Evolutionary conservation across 1,140 invertebrate species (phyloP).

Genomic region (Zaprionus lachaisei): DNA sequence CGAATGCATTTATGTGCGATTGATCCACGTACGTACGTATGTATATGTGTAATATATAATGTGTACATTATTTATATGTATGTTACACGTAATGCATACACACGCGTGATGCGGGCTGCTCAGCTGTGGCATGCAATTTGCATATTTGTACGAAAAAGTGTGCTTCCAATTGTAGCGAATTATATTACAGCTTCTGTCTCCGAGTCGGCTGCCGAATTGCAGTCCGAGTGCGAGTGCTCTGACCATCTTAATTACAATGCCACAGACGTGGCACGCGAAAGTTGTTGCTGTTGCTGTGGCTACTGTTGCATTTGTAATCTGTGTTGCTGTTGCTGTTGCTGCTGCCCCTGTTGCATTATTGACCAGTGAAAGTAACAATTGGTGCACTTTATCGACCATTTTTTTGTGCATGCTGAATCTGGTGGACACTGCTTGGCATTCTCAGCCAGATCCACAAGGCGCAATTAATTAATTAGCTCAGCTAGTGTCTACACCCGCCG

Average conservation of each 20-base stretch:
- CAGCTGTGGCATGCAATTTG: constrained; percentile 52
- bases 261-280: constrained; percentile 63
- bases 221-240: constrained; percentile 28
- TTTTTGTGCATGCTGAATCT: constrained; percentile 15
- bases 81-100: background rate
- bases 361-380: constrained; percentile 80
- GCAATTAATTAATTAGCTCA: constrained; percentile 46
- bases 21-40: constrained; percentile 10
- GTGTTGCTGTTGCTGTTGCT: background rate
- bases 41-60: background rate
- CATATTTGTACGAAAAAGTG: constrained; percentile 59
- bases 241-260: constrained; percentile 70
- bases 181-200: constrained; percentile 35
- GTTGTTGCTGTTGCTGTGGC: constrained; percentile 59
- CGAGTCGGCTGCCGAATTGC: background rate
- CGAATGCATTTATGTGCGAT: constrained; percentile 77
- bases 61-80: constrained; percentile 6
- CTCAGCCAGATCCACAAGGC: constrained; percentile 36
- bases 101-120: background rate
- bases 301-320: constrained; percentile 29
- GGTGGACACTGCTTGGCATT: constrained; percentile 39
- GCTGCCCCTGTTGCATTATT: constrained; percentile 71
- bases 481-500: background rate
- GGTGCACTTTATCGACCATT: constrained; percentile 55
- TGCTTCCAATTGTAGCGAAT: constrained; percentile 46